Base-by-base conservation (phyloP, 2,113 vertebrate genomes). In the Xenopus laevis region DNA sequence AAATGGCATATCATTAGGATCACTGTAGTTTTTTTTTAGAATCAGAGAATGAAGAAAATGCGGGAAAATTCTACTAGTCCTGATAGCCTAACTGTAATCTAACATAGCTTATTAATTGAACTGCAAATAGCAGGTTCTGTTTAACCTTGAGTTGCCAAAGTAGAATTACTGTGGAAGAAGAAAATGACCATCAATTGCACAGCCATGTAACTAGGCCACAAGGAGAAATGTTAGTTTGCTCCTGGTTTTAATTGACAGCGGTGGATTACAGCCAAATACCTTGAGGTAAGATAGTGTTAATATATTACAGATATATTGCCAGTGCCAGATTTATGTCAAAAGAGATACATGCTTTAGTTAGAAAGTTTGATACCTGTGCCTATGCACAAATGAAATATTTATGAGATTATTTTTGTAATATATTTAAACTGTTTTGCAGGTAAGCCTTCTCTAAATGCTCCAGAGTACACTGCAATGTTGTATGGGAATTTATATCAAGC, bases 321-420 rank as follows among this genome's bases (percentile, higher is more conserved):
- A 75, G 65, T 75, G 73, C 57, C 73, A 75, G 73, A 68, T 75
- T 75, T 75, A 68, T 75, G 73, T 68, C 73, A 75, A 46, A 75
- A 68, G 47, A 62, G 27, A 75, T 68, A 69, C 73, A 68, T 62
- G 61, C 65, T 74, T 46, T 74, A 68, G 65, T 74, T 52, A 61
- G 72, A 68, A 68, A 69, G 73, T 75, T 68, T 75, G 44, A 75
- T 75, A 75, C 60, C 62, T 75, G 65, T 69, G 65, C 62, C 73
- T 68, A 57, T 68, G 65, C 57, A 62, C 65, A 61, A 53, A 69
- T 75, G 53, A 68, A 75, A 75, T 68, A 75, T 75, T 68, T 75
- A 75, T 75, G 65, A 75, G 58, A 73, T 18, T 55, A 68, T 57
- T 60, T 68, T 58, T 50, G 72, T 65, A 67, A 74, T 74, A 60